phyloP scores from a whole-genome alignment of 2,113 vertebrate genomes.

The Sylvia atricapilla region DNA sequence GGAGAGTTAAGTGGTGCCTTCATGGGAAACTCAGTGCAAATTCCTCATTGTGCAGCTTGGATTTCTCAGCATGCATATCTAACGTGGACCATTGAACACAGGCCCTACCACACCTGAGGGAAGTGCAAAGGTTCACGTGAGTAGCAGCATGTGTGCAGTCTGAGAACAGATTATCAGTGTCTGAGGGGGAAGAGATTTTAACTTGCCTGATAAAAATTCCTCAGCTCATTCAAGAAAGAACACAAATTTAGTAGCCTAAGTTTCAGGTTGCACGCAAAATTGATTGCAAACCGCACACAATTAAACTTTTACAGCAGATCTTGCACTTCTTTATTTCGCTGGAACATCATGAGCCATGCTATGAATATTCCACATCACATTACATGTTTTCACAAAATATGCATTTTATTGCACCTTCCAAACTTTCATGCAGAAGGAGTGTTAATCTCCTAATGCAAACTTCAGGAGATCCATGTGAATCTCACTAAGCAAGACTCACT shows the following conservation, averaged over 20 bases:
- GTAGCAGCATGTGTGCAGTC: accelerated
- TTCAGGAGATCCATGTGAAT: not conserved
- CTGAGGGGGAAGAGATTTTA: not conserved
- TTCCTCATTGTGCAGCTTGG: not conserved
- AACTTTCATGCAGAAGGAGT: not conserved
- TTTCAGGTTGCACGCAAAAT: not conserved
- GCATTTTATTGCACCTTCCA: not conserved
- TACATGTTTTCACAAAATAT: not conserved
- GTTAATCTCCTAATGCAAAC: not conserved
- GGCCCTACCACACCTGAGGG: not conserved
- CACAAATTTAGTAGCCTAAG: not conserved
- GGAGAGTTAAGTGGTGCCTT: not conserved
- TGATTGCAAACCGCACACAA: not conserved
- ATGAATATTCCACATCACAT: not conserved
- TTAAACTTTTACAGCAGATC: not conserved
- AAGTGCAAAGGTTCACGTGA: not conserved
- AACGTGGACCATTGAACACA: not conserved
- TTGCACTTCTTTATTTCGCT: not conserved
- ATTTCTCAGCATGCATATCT: not conserved
- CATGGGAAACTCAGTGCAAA: not conserved
- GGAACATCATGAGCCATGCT: not conserved
- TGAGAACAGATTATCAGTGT: not conserved
- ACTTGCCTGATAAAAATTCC: not conserved
- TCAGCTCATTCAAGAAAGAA: not conserved
- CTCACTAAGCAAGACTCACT: not conserved